Percentiles rank a stretch among this genome's conserved stretches.
Evolutionary conservation across 37 sponge, comb jelly and placozoan genomes (phyloP).

Genomic region (Eunapius fragilis): DNA sequence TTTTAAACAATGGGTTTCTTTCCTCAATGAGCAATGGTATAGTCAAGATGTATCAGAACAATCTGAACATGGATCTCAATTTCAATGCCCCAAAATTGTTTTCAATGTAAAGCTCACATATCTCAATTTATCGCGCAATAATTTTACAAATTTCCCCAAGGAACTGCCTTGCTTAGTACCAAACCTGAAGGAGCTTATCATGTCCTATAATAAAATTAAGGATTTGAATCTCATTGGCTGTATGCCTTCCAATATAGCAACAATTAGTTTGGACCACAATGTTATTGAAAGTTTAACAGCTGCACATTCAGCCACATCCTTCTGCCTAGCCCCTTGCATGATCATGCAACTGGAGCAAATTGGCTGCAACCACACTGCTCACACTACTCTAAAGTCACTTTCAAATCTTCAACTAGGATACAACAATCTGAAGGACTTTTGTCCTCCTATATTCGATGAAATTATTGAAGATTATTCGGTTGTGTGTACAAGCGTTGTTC

Average conservation of each 20-base stretch:
- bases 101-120: not conserved
- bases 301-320: too few species aligned
- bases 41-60: not conserved
- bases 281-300: not conserved
- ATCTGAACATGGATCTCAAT: not conserved
- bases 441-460: not conserved
- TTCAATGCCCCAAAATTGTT: not conserved
- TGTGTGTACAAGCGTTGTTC: not conserved
- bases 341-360: not conserved
- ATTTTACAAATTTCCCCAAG: constrained; percentile 59
- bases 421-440: constrained; percentile 40
- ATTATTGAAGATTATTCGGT: not conserved
- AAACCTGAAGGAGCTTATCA: constrained; percentile 53
- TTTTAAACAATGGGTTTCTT: not conserved
- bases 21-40: not conserved
- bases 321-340: not conserved
- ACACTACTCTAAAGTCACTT: constrained; percentile 42
- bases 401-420: constrained; percentile 37
- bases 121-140: constrained; percentile 69
- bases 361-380: constrained; percentile 49
- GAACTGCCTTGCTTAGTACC: constrained; percentile 80
- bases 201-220: constrained; percentile 33
- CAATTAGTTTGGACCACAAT: constrained; percentile 34
- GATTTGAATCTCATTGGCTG: constrained; percentile 39
- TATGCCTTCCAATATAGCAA: constrained; percentile 20